A percentile compares a stretch with the other conserved stretches of the same genome.
phyloP scores from a whole-genome alignment of 2,888 invertebrate genomes.

The Sipha maydis region DNA sequence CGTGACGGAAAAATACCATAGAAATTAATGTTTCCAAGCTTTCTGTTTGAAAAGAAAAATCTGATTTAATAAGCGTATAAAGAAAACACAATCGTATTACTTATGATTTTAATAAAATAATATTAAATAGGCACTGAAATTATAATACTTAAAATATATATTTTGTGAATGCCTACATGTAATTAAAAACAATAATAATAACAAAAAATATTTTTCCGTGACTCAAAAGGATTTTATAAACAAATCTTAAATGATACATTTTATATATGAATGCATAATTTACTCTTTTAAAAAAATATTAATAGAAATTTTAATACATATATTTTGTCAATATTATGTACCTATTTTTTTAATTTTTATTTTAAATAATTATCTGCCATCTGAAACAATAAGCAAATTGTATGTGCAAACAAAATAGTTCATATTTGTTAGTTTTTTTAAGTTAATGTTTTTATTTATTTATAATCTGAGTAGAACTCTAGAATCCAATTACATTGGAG shows the following conservation, averaged over 20 bases:
- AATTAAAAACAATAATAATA: not conserved
- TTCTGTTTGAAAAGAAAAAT: not conserved
- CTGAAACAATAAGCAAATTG: no score
- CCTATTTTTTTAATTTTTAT: no score
- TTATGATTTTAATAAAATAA: not conserved
- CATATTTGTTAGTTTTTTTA: no score
- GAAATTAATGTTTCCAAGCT: not conserved
- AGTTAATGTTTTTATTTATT: no score
- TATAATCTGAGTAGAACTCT: no score
- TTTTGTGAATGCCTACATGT: no score
- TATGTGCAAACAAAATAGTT: no score
- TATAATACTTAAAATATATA: not conserved
- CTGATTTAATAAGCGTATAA: not conserved
- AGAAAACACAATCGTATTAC: not conserved
- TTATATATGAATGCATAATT: not conserved
- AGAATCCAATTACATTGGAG: no score
- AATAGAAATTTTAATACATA: no score
- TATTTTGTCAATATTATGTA: no score
- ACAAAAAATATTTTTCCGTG: not conserved
- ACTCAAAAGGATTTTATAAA: not conserved
- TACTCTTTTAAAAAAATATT: not conserved
- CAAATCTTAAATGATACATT: no score
- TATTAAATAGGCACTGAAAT: not conserved
- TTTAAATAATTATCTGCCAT: no score
- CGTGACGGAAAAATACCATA: not conserved